Conservation (phyloP, 2,888 invertebrate genomes). For the Thyatira batis region DNA sequence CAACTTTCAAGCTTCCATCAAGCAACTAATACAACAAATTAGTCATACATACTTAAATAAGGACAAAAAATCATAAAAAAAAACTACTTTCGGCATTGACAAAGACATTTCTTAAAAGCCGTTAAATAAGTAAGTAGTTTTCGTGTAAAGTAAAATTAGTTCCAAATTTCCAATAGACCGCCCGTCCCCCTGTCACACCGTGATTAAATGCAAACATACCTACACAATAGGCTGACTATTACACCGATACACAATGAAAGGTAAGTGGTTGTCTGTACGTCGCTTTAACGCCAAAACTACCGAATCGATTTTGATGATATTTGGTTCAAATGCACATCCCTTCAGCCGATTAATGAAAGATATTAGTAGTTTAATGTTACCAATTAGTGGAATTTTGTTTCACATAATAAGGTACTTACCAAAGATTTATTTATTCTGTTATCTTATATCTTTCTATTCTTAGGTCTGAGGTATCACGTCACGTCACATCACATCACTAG, state of each 20-base stretch:
- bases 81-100: slow-evolving; percentile 24
- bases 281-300: no score
- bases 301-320: no score
- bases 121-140: slow-evolving; percentile 44
- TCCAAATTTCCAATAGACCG: background rate
- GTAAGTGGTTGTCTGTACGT: background rate
- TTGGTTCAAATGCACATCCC: no score
- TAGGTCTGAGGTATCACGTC: no score
- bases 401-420: no score
- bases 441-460: no score
- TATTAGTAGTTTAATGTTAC: no score
- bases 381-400: no score
- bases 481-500: slow-evolving; percentile 13
- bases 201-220: slow-evolving; percentile 58
- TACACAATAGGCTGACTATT: slow-evolving; percentile 25
- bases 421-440: no score
- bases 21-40: slow-evolving; percentile 29
- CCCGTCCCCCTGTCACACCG: slow-evolving; percentile 29
- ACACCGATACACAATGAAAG: slow-evolving; percentile 25
- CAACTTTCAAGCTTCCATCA: slow-evolving; percentile 17
- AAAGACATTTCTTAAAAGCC: slow-evolving; percentile 40
- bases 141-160: slow-evolving; percentile 30
- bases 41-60: slow-evolving; percentile 18
- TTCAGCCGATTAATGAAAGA: no score
- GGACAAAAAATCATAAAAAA: slow-evolving; percentile 8